phyloP scores from a whole-genome alignment of 2,888 invertebrate species.

The Busseola fusca region DNA sequence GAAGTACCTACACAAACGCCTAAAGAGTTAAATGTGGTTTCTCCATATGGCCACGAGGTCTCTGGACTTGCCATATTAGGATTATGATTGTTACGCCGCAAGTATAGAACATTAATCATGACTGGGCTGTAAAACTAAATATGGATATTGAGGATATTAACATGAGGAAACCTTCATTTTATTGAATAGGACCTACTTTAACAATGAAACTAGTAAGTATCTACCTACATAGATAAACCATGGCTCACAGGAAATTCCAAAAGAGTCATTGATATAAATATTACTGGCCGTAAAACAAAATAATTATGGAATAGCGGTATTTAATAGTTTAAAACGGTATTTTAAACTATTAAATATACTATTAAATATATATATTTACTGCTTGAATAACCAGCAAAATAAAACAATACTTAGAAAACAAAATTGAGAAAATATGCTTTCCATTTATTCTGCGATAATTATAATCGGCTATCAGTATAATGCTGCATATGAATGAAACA shows the following conservation, averaged over 20 bases:
- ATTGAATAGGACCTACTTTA: slow-evolving; percentile 3
- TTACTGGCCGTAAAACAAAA: neutral
- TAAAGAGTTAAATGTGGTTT: slow-evolving; percentile 15
- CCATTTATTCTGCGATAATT: too few relatives aligned
- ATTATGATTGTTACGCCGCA: slow-evolving; percentile 46
- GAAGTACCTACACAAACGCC: slow-evolving; percentile 46
- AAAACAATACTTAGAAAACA: too few relatives aligned
- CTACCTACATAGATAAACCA: too few relatives aligned
- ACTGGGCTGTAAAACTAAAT: slow-evolving; percentile 27
- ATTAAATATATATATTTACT: neutral
- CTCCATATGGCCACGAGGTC: slow-evolving; percentile 43
- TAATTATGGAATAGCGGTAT: neutral
- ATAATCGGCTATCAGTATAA: neutral
- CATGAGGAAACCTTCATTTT: slow-evolving; percentile 24
- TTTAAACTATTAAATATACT: too few relatives aligned
- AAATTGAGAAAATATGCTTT: neutral
- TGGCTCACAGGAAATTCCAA: too few relatives aligned
- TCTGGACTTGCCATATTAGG: slow-evolving; percentile 36
- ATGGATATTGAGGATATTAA: slow-evolving; percentile 34
- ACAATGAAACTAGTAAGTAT: neutral
- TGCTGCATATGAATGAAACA: too few relatives aligned
- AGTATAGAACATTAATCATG: slow-evolving; percentile 48
- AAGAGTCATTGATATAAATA: too few relatives aligned
- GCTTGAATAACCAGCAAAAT: neutral
- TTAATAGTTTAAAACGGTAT: too few relatives aligned